Evolutionary conservation across 2,797 vertebrate species (phyloP), one percentile per base, ranked within the genome.

Genomic region (Linurgus olivaceus): DNA sequence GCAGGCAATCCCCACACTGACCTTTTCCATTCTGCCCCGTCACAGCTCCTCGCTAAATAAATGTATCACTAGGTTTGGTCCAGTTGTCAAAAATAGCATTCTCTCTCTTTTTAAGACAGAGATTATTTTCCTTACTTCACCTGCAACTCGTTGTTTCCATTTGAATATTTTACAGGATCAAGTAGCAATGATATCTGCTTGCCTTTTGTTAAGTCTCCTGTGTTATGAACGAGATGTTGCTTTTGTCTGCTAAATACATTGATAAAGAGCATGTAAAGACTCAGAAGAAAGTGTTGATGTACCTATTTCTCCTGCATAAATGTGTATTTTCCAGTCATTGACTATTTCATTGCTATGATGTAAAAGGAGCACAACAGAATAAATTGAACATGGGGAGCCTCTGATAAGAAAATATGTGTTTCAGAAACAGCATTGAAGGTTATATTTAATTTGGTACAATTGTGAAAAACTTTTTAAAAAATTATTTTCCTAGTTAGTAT

Each of bases 391-490:
- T 0, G 10, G 55, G 35, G 40, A 73, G 38, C 20, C 35, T 90
- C 55, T 88, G 62, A 84, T 88, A 84, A 96, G 42, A 78, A 86
- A 94, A 58, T 28, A n/a, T 5, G 42, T 21, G 7, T 44, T 92
- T 92, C 51, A 76, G 55, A 67, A 96, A 57, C 29, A 65, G 8
- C 57, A 72, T 7, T 87, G 55, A 52, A 74, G 23, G 50, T 81
- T 91, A 15, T 66, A 55, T 77, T 90, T 72, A 70, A 92, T 96
- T 94, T 93, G 29, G 50, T 52, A 65, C 45, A 21, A 90, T 92
- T 88, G 44, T 42, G 51, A 68, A 73, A 89, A 48, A 45, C 38
- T 95, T 91, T 94, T 78, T 24, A 13, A 5, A 5, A 65, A 89
- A 75, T 67, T 66, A 45, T 55, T 94, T 93, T 59, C 44, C 51